These are phyloP conservation scores for Knipowitschia caucasica DNA, from an alignment of 2,797 vertebrate species.

Conservation along the genomic window DNA sequence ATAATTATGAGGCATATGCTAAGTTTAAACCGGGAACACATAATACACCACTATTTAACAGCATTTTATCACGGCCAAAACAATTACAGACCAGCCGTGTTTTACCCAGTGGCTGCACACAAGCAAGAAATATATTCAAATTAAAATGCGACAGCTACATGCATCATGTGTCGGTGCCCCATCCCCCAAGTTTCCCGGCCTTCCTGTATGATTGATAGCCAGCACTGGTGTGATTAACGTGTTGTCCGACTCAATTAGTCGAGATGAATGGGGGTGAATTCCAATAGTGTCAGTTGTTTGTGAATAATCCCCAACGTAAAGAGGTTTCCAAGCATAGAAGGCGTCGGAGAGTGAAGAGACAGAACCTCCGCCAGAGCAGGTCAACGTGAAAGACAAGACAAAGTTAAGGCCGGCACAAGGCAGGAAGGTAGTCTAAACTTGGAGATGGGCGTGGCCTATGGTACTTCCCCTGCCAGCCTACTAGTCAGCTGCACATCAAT, in stretches of 20 bases:
- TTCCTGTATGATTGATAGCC: conserved; percentile 64
- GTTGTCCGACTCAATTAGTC: conserved; percentile 70
- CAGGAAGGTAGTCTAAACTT: background rate
- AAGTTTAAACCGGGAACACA: background rate
- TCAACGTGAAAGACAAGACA: conserved; percentile 46
- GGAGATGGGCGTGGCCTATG: background rate
- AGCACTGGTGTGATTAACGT: conserved; percentile 63
- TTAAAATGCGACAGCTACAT: conserved; percentile 39
- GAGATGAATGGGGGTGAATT: conserved; percentile 59
- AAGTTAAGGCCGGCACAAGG: conserved; percentile 31
- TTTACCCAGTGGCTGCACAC: conserved; percentile 14
- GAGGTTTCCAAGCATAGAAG: conserved; percentile 30
- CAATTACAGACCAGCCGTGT: background rate
- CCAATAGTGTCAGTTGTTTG: conserved; percentile 49
- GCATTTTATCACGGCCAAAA: background rate
- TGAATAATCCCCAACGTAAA: conserved; percentile 25
- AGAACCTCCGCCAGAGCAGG: conserved; percentile 37
- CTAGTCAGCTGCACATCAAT: conserved; percentile 13
- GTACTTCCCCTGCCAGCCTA: conserved; percentile 3
- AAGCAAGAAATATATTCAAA: conserved; percentile 22
- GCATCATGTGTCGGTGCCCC: conserved; percentile 48
- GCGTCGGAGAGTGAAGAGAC: conserved; percentile 39
- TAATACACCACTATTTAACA: background rate
- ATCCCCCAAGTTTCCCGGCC: conserved; percentile 40
- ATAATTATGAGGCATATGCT: background rate